These are phyloP conservation scores for Napeogenes inachia DNA, from an alignment of 2,888 invertebrate species.

Conservation along the genomic window DNA sequence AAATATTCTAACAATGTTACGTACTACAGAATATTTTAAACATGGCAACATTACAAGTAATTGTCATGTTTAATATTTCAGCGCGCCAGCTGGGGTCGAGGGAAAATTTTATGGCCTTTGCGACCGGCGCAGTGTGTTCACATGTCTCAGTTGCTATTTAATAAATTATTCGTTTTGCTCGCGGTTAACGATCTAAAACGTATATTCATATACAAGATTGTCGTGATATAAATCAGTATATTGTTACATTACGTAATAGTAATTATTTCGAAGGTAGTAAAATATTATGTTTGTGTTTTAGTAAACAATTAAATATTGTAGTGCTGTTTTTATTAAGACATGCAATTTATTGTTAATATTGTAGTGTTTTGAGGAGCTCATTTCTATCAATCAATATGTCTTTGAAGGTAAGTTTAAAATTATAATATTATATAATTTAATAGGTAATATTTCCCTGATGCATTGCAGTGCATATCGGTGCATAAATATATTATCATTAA, in stretches of 20 bases:
- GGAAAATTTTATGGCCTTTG: constrained; percentile 18
- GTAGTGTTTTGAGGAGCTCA: constrained; percentile 14
- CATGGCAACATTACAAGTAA: neutral
- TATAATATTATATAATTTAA: constrained; percentile 6
- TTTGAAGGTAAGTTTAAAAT: constrained; percentile 24
- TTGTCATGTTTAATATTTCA: constrained; percentile 5
- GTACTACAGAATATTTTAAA: no score
- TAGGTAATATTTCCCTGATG: constrained; percentile 13
- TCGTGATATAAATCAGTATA: neutral
- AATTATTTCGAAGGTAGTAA: neutral
- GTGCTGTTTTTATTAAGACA: constrained; percentile 18
- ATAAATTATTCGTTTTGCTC: neutral
- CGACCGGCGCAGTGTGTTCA: constrained; percentile 24
- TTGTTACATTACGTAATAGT: neutral
- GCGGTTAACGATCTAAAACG: neutral
- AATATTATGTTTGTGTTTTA: neutral
- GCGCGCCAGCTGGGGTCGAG: constrained; percentile 11
- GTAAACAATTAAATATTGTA: constrained; percentile 2
- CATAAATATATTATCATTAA: constrained; percentile 1
- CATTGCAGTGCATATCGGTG: constrained; percentile 20
- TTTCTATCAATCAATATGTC: constrained; percentile 25
- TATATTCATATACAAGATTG: neutral
- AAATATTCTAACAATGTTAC: no score
- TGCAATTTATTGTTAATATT: constrained; percentile 21
- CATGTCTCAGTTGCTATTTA: neutral